Evolutionary conservation across 2,113 vertebrate genomes (phyloP).

Genomic region (Chaetodon auriga): DNA sequence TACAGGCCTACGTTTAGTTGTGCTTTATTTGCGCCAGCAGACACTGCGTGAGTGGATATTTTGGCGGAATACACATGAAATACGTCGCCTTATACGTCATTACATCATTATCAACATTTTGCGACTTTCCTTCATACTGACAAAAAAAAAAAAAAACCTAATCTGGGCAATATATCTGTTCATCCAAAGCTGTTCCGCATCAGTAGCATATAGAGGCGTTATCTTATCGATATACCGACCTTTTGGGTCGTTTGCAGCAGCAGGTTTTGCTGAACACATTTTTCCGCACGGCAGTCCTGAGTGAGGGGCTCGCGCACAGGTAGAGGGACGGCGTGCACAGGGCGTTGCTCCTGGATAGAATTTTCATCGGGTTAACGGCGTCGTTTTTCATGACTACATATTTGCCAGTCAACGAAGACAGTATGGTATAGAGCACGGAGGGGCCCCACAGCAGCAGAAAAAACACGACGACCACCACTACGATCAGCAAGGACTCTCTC

Average conservation of each 20-base stretch:
- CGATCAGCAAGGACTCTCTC: conserved; percentile 52
- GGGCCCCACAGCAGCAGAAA: conserved; percentile 70
- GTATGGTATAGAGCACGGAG: conserved; percentile 51
- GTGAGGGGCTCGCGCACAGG: conserved; percentile 17
- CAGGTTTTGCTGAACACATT: conserved; percentile 19
- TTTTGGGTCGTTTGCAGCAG: background rate
- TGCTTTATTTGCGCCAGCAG: too few relatives aligned
- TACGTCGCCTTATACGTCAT: background rate
- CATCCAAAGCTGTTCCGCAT: background rate
- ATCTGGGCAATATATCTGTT: too few relatives aligned
- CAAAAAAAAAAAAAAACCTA: too few relatives aligned
- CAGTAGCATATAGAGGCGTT: too few relatives aligned
- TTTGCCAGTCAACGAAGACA: conserved; percentile 37
- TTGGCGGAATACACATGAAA: background rate
- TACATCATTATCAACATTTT: background rate
- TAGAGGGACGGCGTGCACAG: conserved; percentile 22
- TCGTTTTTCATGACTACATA: conserved; percentile 57
- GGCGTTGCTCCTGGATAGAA: conserved; percentile 10
- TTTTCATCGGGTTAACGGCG: conserved; percentile 38
- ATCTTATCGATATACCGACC: background rate
- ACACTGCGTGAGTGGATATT: background rate
- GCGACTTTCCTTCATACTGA: background rate
- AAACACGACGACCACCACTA: conserved; percentile 65
- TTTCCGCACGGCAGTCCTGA: conserved; percentile 15
- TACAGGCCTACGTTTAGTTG: too few relatives aligned